Conservation (phyloP, 2,797 vertebrate genomes). For the Coreius guichenoti region DNA sequence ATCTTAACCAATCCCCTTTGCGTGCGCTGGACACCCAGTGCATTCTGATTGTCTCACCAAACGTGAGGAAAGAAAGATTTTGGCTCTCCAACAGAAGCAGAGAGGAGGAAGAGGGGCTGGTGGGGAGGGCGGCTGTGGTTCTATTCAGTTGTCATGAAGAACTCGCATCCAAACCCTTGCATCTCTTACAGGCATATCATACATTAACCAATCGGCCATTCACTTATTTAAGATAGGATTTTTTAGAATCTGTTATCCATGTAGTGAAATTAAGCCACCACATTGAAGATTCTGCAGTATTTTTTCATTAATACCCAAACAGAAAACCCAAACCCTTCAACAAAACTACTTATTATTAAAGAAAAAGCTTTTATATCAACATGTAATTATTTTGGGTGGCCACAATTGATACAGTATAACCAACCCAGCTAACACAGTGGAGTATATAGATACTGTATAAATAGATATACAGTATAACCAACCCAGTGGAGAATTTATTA, state of each 20-base stretch:
- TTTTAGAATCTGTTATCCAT: background rate
- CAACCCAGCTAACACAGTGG: background rate
- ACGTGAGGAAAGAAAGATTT: constrained; percentile 30
- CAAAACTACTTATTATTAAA: background rate
- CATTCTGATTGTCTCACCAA: constrained; percentile 43
- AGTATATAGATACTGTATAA: too few species aligned
- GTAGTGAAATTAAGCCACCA: background rate
- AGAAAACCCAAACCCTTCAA: background rate
- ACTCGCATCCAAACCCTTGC: background rate
- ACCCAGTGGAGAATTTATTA: background rate
- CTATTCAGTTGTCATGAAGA: constrained; percentile 9
- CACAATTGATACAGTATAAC: background rate
- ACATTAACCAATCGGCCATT: background rate
- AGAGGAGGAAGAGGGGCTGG: background rate
- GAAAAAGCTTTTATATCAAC: background rate
- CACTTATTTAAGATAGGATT: background rate
- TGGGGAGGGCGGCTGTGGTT: constrained; percentile 6
- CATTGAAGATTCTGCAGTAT: background rate
- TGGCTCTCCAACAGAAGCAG: constrained; percentile 12
- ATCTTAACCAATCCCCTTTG: constrained; percentile 22
- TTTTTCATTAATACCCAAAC: background rate
- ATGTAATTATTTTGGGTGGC: background rate
- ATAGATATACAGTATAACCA: too few species aligned
- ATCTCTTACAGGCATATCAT: background rate
- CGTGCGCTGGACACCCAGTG: constrained; percentile 1